Evolutionary conservation across 2,888 invertebrate genomes (phyloP).

Genomic region (Galerucella nymphaeae): DNA sequence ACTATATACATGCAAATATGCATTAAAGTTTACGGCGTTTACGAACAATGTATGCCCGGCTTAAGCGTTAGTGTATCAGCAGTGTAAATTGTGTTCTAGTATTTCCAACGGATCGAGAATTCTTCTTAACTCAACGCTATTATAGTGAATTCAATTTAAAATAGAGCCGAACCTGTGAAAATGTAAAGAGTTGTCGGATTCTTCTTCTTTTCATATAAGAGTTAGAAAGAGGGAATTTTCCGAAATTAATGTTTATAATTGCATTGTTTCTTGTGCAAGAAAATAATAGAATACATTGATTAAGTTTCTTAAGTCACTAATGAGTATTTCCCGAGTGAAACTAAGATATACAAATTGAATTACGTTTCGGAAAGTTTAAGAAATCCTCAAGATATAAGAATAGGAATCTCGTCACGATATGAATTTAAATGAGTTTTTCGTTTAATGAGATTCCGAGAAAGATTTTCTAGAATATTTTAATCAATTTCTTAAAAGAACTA

Average conservation of each 20-base stretch:
- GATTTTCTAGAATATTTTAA: conserved; percentile 27
- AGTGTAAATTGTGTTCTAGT: too few relatives aligned
- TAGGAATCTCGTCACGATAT: conserved; percentile 36
- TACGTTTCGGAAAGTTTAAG: conserved; percentile 39
- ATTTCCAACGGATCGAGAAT: too few relatives aligned
- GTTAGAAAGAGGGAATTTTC: conserved; percentile 58
- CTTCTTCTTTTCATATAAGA: conserved; percentile 42
- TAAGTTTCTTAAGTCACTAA: conserved; percentile 57
- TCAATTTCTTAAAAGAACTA: conserved; percentile 8
- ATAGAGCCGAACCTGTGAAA: conserved; percentile 14
- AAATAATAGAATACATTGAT: conserved; percentile 60
- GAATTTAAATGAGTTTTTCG: conserved; percentile 37
- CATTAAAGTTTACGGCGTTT: too few relatives aligned
- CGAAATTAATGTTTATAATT: conserved; percentile 62
- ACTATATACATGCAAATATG: too few relatives aligned
- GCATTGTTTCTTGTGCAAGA: conserved; percentile 57
- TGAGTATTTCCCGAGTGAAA: conserved; percentile 54
- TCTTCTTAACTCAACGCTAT: too few relatives aligned
- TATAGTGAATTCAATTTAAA: not conserved
- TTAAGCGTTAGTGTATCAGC: too few relatives aligned
- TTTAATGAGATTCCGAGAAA: conserved; percentile 30
- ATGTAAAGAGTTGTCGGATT: conserved; percentile 22
- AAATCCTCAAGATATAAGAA: conserved; percentile 35
- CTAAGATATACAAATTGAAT: conserved; percentile 53
- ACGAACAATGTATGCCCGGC: too few relatives aligned